These are phyloP conservation scores for Whitmania pigra DNA, from an alignment of 1,140 invertebrate species.

Conservation along the genomic window DNA sequence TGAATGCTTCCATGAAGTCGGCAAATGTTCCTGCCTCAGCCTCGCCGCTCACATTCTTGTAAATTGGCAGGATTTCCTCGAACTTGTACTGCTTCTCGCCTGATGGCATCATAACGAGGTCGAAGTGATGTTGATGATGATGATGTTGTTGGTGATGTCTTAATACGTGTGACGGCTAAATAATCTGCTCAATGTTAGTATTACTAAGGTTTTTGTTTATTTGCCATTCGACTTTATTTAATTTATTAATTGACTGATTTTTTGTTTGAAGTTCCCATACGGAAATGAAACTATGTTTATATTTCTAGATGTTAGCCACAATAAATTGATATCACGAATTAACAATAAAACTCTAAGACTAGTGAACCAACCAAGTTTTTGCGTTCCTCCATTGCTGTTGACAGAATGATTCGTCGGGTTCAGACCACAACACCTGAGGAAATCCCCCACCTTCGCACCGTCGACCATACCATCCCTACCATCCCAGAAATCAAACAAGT, in stretches of 20 bases:
- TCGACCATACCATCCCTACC: slow-evolving; percentile 42
- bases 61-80: slow-evolving; percentile 97
- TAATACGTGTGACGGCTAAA: too few relatives aligned
- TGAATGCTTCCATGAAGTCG: slow-evolving; percentile 97
- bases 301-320: not conserved
- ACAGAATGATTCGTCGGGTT: slow-evolving; percentile 81
- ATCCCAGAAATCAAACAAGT: slow-evolving; percentile 45
- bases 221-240: too few relatives aligned
- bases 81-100: slow-evolving; percentile 66
- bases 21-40: slow-evolving; percentile 94
- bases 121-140: too few relatives aligned
- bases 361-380: slow-evolving; percentile 63
- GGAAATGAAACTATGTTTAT: not conserved
- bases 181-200: too few relatives aligned
- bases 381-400: slow-evolving; percentile 82
- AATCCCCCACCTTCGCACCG: slow-evolving; percentile 55
- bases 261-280: too few relatives aligned
- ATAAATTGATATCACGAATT: too few relatives aligned
- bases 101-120: slow-evolving; percentile 29
- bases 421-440: slow-evolving; percentile 77
- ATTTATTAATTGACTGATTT: too few relatives aligned
- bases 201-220: too few relatives aligned
- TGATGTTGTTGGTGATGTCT: too few relatives aligned
- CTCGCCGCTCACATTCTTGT: slow-evolving; percentile 84
- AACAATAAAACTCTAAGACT: too few relatives aligned